Evolutionary conservation across 1,140 invertebrate genomes (phyloP).

Genomic region (Callitettix versicolor): DNA sequence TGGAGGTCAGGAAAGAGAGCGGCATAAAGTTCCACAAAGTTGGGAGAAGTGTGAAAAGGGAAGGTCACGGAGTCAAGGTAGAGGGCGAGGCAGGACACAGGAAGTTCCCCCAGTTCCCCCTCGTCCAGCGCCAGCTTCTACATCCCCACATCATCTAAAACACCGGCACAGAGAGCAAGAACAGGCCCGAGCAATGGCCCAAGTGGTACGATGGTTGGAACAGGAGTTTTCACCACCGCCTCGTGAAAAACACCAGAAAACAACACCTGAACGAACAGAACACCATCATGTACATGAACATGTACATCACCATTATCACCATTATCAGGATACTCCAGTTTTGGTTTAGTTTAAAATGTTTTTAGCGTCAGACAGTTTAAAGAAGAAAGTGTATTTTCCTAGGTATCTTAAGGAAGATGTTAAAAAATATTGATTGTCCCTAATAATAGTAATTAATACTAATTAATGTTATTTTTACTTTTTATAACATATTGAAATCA

Average conservation of each 20-base stretch:
- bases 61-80: conserved; percentile 11
- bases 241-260: conserved; percentile 10
- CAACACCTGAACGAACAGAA: conserved; percentile 14
- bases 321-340: conserved; percentile 44
- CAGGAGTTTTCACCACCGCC: conserved; percentile 38
- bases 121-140: conserved; percentile 27
- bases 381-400: too few species aligned
- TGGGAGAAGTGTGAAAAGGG: conserved; percentile 18
- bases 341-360: conserved; percentile 23
- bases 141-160: conserved; percentile 45
- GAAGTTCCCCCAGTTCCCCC: conserved; percentile 27
- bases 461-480: too few species aligned
- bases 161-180: conserved; percentile 55
- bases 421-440: too few species aligned
- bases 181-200: conserved; percentile 57
- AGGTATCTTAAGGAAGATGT: too few species aligned
- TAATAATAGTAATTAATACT: too few species aligned
- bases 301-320: conserved; percentile 75
- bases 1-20: conserved; percentile 16
- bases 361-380: too few species aligned
- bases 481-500: too few species aligned
- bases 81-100: conserved; percentile 20
- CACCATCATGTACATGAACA: conserved; percentile 63
- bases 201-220: conserved; percentile 47
- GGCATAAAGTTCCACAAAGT: conserved; percentile 20